A percentile compares a stretch with the other conserved stretches of the same genome.
These are phyloP conservation scores for Cyclophora punctaria DNA, from an alignment of 2,888 invertebrate species.

Conservation along the genomic window DNA sequence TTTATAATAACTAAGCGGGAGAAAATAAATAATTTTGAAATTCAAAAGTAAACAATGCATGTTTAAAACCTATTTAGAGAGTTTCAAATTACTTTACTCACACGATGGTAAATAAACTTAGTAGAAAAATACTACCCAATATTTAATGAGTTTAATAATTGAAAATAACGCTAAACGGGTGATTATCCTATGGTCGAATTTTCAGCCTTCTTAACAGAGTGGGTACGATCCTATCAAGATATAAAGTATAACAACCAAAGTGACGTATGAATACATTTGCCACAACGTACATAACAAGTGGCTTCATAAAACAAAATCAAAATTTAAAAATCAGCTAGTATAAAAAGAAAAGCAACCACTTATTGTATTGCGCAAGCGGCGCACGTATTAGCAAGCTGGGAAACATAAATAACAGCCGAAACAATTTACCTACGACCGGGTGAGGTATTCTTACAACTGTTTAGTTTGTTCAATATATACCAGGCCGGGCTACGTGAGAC, in stretches of 20 bases:
- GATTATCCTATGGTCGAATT: no score
- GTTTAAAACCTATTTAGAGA: no score
- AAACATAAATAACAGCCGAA: constrained; percentile 69
- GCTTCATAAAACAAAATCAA: constrained; percentile 19
- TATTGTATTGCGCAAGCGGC: constrained; percentile 40
- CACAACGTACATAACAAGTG: no score
- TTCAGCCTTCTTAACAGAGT: no score
- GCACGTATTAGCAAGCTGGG: constrained; percentile 67
- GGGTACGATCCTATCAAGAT: no score
- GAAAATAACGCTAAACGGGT: no score
- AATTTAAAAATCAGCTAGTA: not conserved
- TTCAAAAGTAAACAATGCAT: no score
- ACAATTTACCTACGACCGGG: constrained; percentile 68
- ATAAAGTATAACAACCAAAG: constrained; percentile 1
- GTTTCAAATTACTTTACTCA: no score
- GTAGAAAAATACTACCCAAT: not conserved
- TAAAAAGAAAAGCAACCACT: constrained; percentile 15
- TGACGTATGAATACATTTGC: constrained; percentile 7
- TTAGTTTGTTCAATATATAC: constrained; percentile 70
- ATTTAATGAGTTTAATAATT: not conserved
- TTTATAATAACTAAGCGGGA: not conserved
- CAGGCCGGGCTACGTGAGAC: constrained; percentile 50
- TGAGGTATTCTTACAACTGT: constrained; percentile 71
- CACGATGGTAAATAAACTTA: not conserved
- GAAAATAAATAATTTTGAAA: no score